Evolutionary conservation across 2,888 invertebrate genomes (phyloP).

Genomic region (Mesoligia furuncula): DNA sequence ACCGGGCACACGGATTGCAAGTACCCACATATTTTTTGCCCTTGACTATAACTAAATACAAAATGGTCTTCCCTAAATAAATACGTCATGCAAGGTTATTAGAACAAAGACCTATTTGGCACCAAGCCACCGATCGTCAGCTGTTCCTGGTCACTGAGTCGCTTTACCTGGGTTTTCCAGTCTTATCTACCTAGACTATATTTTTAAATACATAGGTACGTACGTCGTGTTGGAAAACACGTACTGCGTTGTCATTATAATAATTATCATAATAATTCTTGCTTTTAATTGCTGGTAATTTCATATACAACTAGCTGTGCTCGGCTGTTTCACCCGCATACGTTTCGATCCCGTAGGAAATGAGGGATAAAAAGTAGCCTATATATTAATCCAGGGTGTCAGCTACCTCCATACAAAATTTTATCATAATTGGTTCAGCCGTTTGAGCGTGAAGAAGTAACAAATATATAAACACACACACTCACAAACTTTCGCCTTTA

Average conservation of each 20-base stretch:
- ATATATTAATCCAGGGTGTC: no score
- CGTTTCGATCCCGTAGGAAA: no score
- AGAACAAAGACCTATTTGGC: slow-evolving; percentile 45
- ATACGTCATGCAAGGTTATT: slow-evolving; percentile 17
- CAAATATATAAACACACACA: no score
- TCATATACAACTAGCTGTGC: no score
- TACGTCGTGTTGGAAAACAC: not conserved
- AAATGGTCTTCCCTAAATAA: slow-evolving; percentile 6
- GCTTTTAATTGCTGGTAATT: no score
- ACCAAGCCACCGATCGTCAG: slow-evolving; percentile 21
- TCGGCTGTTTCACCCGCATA: no score
- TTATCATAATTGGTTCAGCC: no score
- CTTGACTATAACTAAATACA: not conserved
- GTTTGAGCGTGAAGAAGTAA: no score
- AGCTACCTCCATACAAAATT: no score
- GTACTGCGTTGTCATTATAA: not conserved
- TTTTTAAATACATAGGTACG: not conserved
- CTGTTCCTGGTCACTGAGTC: not conserved
- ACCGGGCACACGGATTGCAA: not conserved
- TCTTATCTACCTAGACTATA: not conserved
- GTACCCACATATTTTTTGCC: not conserved
- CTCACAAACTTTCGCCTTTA: no score
- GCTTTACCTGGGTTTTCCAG: slow-evolving; percentile 32
- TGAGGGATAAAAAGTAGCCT: no score
- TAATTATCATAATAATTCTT: not conserved